A percentile compares a stretch with the other conserved stretches of the same genome.
Conservation (phyloP, 2,797 vertebrate species). For the Anas bernieri region DNA sequence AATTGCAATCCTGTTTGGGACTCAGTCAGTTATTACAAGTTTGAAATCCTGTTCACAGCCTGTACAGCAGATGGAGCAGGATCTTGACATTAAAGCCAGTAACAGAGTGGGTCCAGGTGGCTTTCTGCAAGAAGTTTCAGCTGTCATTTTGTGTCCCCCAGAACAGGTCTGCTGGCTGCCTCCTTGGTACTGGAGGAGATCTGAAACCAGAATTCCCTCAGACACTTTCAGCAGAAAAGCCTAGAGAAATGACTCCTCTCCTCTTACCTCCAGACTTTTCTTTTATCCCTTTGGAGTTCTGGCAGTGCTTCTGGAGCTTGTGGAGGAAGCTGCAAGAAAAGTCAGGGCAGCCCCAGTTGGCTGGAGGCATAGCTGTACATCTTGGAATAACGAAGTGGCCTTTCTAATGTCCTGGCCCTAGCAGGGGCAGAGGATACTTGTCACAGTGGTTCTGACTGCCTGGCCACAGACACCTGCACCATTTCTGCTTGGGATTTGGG, state of each 20-base stretch:
- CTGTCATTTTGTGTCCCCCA: neutral
- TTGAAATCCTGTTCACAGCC: neutral
- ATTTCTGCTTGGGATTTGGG: fast-evolving
- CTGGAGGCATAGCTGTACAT: neutral
- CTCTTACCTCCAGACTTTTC: neutral
- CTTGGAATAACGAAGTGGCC: neutral
- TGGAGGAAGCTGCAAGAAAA: neutral
- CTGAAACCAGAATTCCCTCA: neutral
- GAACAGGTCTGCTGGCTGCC: neutral
- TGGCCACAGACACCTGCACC: neutral
- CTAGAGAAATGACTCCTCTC: neutral
- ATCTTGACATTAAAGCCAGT: neutral
- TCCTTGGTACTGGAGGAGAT: neutral
- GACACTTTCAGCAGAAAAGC: neutral
- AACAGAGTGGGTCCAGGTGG: neutral
- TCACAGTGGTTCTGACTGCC: neutral
- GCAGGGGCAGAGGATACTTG: neutral
- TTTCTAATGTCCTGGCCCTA: neutral
- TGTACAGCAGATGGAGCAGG: neutral
- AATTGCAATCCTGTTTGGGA: too few relatives aligned
- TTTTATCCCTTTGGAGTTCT: conserved; percentile 12
- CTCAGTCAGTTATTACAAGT: too few relatives aligned
- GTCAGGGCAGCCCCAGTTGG: neutral
- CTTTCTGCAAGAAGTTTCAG: neutral
- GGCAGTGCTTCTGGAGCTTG: neutral